Percentiles rank a stretch among this genome's conserved stretches.
These are phyloP conservation scores for Caenorhabditis drosophilae DNA, from an alignment of 2,888 invertebrate species.

Conservation along the genomic window DNA sequence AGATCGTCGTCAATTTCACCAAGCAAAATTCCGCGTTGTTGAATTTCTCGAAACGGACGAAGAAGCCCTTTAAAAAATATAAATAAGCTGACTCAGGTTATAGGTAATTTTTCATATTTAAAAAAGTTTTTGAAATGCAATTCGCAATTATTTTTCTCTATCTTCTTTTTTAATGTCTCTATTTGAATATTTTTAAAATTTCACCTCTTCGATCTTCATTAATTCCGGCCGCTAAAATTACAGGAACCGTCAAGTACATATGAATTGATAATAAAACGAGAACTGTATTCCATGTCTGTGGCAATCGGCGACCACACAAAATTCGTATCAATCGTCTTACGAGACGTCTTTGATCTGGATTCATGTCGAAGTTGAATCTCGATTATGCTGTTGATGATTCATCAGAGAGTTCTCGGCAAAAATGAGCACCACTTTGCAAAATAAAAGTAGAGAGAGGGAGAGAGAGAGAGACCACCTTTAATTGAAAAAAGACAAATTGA, in stretches of 20 bases:
- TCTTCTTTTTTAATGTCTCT: too few relatives aligned
- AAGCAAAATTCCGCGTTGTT: constrained; percentile 51
- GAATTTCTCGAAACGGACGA: constrained; percentile 46
- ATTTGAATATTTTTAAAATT: neutral
- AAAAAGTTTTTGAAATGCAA: too few relatives aligned
- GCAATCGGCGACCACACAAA: constrained; percentile 51
- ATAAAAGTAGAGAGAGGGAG: too few relatives aligned
- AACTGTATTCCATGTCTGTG: constrained; percentile 59
- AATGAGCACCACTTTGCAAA: too few relatives aligned
- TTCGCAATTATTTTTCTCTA: too few relatives aligned
- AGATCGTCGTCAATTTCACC: constrained; percentile 58
- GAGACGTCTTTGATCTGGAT: constrained; percentile 28
- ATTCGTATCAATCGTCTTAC: constrained; percentile 37
- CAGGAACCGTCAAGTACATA: constrained; percentile 56
- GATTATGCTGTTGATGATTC: too few relatives aligned
- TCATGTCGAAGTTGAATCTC: too few relatives aligned
- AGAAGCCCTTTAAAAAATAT: constrained; percentile 30
- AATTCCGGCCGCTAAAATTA: constrained; percentile 52
- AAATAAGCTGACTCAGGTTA: too few relatives aligned
- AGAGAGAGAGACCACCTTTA: too few relatives aligned
- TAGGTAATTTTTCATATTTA: too few relatives aligned
- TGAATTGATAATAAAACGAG: constrained; percentile 54
- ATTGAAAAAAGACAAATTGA: too few relatives aligned
- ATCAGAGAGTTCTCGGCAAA: too few relatives aligned
- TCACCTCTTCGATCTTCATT: constrained; percentile 46